Percentiles rank a stretch among this genome's conserved stretches.
Evolutionary conservation across 2,113 vertebrate species (phyloP).

Genomic region (Euleptes europaea): DNA sequence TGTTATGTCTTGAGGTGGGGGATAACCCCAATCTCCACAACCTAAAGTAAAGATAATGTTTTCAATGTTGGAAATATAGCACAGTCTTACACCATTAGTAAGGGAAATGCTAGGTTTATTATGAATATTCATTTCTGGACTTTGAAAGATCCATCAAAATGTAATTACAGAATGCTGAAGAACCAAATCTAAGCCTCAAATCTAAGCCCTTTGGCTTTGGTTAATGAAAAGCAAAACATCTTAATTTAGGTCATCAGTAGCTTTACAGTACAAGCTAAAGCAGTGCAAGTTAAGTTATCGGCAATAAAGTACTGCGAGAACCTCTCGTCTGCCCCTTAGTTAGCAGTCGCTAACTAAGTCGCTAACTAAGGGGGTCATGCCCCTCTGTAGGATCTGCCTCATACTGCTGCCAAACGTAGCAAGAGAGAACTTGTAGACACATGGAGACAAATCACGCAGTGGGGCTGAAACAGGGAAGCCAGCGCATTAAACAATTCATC

Average conservation of each 20-base stretch:
- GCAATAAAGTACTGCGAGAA: no score
- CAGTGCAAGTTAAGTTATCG: no score
- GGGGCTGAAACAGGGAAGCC: no score
- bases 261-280: neutral
- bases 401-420: no score
- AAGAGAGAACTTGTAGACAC: no score
- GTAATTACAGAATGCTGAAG: neutral
- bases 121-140: neutral
- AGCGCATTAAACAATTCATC: no score
- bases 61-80: neutral
- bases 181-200: neutral
- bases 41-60: neutral
- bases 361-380: no score
- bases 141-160: neutral
- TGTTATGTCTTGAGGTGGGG: no score
- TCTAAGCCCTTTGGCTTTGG: neutral
- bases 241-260: neutral
- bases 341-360: no score
- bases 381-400: no score
- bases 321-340: no score
- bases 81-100: neutral
- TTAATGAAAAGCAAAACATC: neutral
- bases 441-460: no score
- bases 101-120: neutral
- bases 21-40: neutral